Conservation (phyloP, 1,140 invertebrate genomes). For the Steinernema khuongi region DNA sequence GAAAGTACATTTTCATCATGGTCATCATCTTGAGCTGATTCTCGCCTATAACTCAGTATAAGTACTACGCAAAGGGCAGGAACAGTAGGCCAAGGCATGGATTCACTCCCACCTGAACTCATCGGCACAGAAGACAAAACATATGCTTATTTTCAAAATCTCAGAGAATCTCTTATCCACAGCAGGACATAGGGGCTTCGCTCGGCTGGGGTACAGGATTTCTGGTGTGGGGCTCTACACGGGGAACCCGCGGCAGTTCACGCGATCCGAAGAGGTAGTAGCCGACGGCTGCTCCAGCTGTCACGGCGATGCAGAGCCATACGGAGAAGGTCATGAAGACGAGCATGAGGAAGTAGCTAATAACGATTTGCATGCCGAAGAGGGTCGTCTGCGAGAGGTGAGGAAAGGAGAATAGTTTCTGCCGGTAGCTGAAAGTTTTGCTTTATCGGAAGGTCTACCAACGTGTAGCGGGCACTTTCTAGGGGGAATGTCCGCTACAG, state of each 20-base stretch:
- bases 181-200: neutral
- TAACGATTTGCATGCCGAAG: slow-evolving; percentile 59
- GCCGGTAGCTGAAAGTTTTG: slow-evolving; percentile 26
- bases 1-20: slow-evolving; percentile 54
- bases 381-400: slow-evolving; percentile 34
- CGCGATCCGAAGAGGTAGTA: slow-evolving; percentile 61
- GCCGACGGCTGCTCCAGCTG: slow-evolving; percentile 61
- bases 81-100: neutral
- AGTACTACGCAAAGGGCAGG: neutral
- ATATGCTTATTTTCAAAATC: neutral
- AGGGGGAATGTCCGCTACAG: neutral
- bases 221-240: neutral
- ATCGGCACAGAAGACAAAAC: neutral
- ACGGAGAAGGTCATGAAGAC: slow-evolving; percentile 65
- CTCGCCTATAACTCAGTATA: neutral
- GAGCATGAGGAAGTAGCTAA: slow-evolving; percentile 64
- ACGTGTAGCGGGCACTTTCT: neutral
- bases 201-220: neutral
- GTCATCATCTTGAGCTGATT: slow-evolving; percentile 32
- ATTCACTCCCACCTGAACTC: neutral
- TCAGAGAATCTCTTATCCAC: neutral
- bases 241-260: neutral
- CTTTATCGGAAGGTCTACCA: neutral
- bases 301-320: slow-evolving; percentile 62
- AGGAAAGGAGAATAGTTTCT: slow-evolving; percentile 20